Percentiles rank a stretch among this genome's conserved stretches.
Conservation (phyloP, 1,140 invertebrate species). For the Camponotus vicinus region DNA sequence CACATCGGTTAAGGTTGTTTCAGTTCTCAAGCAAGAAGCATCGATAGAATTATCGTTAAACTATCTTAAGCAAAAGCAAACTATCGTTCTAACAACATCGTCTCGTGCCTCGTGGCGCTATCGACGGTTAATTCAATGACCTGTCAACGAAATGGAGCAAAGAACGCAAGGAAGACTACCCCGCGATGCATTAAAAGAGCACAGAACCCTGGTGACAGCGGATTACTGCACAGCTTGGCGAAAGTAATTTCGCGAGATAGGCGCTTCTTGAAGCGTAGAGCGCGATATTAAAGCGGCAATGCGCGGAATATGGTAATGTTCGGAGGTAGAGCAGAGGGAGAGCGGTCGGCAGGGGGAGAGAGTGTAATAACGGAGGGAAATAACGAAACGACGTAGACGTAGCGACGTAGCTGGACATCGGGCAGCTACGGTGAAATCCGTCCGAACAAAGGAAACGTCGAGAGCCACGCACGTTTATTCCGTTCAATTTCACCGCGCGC, state of each 20-base stretch:
- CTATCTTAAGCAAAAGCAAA: constrained; percentile 32
- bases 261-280: constrained; percentile 33
- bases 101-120: constrained; percentile 39
- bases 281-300: constrained; percentile 75
- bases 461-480: constrained; percentile 69
- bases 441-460: constrained; percentile 72
- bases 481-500: constrained; percentile 72
- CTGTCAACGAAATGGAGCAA: constrained; percentile 17
- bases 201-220: not conserved
- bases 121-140: constrained; percentile 60
- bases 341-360: not conserved
- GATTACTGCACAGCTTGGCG: constrained; percentile 33
- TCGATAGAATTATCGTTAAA: constrained; percentile 70
- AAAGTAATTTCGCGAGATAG: constrained; percentile 57
- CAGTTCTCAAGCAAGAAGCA: constrained; percentile 28
- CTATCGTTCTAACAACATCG: constrained; percentile 52
- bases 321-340: not conserved
- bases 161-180: not conserved
- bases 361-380: not conserved
- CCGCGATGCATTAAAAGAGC: not conserved
- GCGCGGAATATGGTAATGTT: constrained; percentile 77
- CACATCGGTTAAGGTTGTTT: constrained; percentile 20
- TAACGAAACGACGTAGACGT: constrained; percentile 64
- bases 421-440: constrained; percentile 62
- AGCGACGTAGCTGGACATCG: constrained; percentile 63